Conservation (phyloP, 2,888 invertebrate genomes). For the Phaedon cochleariae region DNA sequence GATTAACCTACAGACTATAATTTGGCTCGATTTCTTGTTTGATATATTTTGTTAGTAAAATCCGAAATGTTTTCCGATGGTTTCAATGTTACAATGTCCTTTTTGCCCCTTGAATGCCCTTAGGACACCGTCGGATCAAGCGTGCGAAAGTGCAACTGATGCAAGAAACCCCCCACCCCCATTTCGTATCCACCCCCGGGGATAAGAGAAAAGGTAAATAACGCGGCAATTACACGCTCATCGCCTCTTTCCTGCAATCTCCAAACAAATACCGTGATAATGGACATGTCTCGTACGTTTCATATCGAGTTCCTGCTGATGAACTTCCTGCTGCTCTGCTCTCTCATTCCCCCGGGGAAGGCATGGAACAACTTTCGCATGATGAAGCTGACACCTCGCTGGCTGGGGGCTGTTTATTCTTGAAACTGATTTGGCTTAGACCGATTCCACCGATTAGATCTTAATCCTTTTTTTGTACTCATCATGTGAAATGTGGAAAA, state of each 20-base stretch:
- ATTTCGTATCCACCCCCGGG: neutral
- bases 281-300: neutral
- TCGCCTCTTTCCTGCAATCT: constrained; percentile 50
- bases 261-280: constrained; percentile 47
- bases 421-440: too few relatives aligned
- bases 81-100: too few relatives aligned
- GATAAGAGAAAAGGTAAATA: constrained; percentile 57
- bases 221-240: constrained; percentile 57
- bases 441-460: too few relatives aligned
- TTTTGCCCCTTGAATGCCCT: too few relatives aligned
- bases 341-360: neutral
- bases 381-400: neutral
- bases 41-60: too few relatives aligned
- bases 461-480: too few relatives aligned
- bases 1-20: too few relatives aligned
- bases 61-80: too few relatives aligned
- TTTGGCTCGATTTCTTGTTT: too few relatives aligned
- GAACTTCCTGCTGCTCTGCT: neutral
- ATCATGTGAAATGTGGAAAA: too few relatives aligned
- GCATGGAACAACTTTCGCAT: neutral
- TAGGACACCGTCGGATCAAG: constrained; percentile 1
- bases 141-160: constrained; percentile 58
- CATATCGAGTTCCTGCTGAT: neutral
- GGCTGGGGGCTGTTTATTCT: neutral
- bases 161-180: constrained; percentile 42